Conservation (phyloP, 2,888 invertebrate genomes). For the Nephrotoma flavescens region DNA sequence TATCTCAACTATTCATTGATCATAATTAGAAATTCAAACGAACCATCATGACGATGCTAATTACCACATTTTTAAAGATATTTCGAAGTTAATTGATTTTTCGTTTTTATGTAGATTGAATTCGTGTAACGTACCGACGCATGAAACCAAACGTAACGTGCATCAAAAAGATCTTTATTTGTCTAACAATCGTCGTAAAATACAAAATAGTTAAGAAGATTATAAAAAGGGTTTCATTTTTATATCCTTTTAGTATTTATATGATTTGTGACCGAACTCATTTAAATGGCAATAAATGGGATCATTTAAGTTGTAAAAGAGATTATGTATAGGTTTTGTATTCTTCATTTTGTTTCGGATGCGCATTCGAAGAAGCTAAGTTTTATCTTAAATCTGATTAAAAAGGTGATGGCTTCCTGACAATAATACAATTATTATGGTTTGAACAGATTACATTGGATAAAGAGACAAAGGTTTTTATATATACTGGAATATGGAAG, state of each 20-base stretch:
- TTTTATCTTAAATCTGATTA: neutral
- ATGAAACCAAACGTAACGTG: neutral
- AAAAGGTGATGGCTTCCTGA: neutral
- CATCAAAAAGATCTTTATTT: neutral
- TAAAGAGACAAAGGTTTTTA: neutral
- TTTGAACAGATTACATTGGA: neutral
- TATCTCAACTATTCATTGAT: neutral
- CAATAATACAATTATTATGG: neutral
- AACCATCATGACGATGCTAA: neutral
- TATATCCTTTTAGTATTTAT: neutral
- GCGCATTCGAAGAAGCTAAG: neutral
- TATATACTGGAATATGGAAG: neutral
- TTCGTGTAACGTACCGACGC: neutral
- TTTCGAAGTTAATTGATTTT: neutral
- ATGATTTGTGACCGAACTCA: neutral
- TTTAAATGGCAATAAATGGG: neutral
- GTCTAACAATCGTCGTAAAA: neutral
- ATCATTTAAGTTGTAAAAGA: neutral
- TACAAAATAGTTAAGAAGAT: neutral
- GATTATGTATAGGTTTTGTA: neutral
- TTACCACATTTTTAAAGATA: neutral
- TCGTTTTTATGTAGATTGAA: neutral
- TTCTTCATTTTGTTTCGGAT: neutral
- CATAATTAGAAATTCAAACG: neutral
- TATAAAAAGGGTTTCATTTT: neutral